A percentile compares a stretch with the other conserved stretches of the same genome.
These are phyloP conservation scores for Agrochola lota DNA, from an alignment of 2,888 invertebrate species.

Conservation along the genomic window DNA sequence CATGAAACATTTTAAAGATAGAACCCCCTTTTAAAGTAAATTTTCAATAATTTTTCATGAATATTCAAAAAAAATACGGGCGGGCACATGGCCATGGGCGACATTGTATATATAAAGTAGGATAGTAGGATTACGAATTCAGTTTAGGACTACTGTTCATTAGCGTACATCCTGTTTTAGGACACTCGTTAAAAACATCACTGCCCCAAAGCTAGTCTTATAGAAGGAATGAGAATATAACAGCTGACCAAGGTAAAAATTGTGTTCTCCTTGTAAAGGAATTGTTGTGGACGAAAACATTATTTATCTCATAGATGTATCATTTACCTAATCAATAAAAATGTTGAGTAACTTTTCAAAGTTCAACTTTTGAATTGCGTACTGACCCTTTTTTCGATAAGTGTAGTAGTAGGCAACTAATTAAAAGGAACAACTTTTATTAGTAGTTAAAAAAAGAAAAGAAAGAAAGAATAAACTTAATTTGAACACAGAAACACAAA, in stretches of 20 bases:
- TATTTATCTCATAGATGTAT: background rate
- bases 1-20: no score
- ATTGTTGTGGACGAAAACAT: background rate
- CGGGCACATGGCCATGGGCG: no score
- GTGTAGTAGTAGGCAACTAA: background rate
- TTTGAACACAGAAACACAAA: no score
- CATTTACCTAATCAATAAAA: background rate
- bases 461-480: no score
- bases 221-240: background rate
- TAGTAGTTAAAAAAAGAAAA: background rate
- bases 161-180: background rate
- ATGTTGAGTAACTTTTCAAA: background rate
- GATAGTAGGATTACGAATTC: no score
- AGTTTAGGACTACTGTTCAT: background rate
- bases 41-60: no score
- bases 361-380: background rate
- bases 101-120: no score
- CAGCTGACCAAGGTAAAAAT: background rate
- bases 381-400: background rate
- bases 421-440: background rate
- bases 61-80: no score
- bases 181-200: background rate
- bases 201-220: background rate
- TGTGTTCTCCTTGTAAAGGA: background rate
- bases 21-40: no score